Base-by-base conservation (phyloP, 2,113 vertebrate genomes). In the Paralichthys olivaceus region DNA sequence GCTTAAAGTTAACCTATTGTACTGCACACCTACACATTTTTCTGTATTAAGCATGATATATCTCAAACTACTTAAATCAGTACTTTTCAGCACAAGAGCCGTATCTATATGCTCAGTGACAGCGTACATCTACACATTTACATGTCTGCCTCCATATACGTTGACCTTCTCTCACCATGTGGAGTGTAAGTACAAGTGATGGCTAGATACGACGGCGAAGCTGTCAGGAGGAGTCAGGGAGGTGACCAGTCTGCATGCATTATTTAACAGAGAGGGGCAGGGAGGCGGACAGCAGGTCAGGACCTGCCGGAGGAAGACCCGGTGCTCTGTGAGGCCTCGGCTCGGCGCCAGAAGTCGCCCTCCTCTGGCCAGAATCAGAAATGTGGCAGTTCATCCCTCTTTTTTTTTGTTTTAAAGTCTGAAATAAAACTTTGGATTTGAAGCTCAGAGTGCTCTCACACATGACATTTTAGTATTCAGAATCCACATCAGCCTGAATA, bases 201-300 rank as follows among this genome's bases (percentile, higher is more conserved):
- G 62, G 53, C 69, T 4, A 68, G 84, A 89, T 90, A 85, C 26
- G 56, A 84, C n/a, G 19, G 25, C 14, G 14, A 14, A 64, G 70
- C 83, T 88, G 86, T 87, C 84, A 81, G 74, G 59, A 53, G 32
- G 71, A 68, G 81, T 81, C 74, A 25, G 4, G 20, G 28, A 72
- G 77, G 80, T 88, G 79, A 63, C 54, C 43, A 7, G 54, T 68
- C 63, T 70, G 71, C 82, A 84, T 89, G 89, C 78, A 91, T 90
- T 86, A 91, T 89, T 90, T 63, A 90, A 80, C 79, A 79, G 62
- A 5, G 25, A 5, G 28, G 61, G 65, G 54, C 40, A 72, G 55
- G 32, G 28, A 61, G 67, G 72, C 7, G 47, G 84, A 77, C 64
- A 81, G 61, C 49, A 63, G 83, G 83, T 83, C 75, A 80, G 63